These are phyloP conservation scores for Hydrolagus affinis DNA, from an alignment of 2,113 vertebrate genomes.

Conservation along the genomic window DNA sequence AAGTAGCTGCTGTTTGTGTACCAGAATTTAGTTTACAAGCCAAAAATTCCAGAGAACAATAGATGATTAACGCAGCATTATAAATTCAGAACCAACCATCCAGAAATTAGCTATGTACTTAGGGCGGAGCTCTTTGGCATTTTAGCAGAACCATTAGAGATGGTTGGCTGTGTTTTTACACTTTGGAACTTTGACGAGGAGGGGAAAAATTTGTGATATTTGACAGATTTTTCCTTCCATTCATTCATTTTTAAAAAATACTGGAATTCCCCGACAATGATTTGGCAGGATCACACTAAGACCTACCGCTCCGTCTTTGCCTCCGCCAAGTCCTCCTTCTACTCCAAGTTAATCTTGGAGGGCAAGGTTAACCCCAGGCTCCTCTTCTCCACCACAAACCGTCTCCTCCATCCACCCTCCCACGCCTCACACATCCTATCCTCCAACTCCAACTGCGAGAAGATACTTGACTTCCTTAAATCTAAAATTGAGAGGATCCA, in stretches of 20 bases:
- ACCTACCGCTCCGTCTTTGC: no score
- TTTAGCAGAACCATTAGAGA: background rate
- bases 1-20: background rate
- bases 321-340: no score
- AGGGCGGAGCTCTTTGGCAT: background rate
- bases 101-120: background rate
- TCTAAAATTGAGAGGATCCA: no score
- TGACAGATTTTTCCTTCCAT: background rate
- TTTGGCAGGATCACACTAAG: no score
- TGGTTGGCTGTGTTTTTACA: background rate
- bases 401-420: no score
- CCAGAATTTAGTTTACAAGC: background rate
- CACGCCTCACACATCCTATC: no score
- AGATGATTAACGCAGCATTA: background rate
- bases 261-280: background rate
- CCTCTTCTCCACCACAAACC: no score
- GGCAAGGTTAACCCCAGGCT: no score
- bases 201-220: background rate
- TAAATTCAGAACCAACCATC: background rate
- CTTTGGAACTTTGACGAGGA: background rate
- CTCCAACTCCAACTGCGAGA: no score
- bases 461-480: no score
- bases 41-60: background rate
- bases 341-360: no score
- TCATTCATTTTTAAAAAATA: background rate